Base-by-base conservation (phyloP, 1,140 invertebrate genomes). In the Scylla paramamosain region DNA sequence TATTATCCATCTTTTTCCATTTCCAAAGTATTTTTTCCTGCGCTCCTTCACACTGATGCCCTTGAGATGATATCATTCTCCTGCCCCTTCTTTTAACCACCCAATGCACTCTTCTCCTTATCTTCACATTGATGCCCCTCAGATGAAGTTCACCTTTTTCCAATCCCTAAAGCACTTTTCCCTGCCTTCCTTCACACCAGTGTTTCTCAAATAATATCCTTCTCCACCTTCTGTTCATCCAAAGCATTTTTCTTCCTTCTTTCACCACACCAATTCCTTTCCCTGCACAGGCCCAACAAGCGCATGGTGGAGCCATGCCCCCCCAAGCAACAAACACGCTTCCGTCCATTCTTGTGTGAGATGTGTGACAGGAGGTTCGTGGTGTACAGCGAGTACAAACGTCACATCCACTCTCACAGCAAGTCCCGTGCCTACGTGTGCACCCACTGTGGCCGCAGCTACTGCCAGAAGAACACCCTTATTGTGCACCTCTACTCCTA, bases 391-490 rank as follows among this genome's bases (percentile, higher is more conserved):
- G 93, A 94, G 83, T 94, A 91, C 82, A 91, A 84, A 45, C 93
- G 93, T 20, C 93, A 94, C 93, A 46, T 94, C 39, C 91, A 91
- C 82, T 94, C 93, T 25, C 93, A 94, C 93, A 83, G 29, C 39
- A 94, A 94, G 93, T 84, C 88, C 32, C 93, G 93, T 25, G 52
- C 93, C 25, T 94, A 91, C 28, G 67, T 94, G 10, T 91, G 93
- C 39, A 82, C 93, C 6, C 87, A 94, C 89, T 94, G 93, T 94
- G 93, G 93, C 20, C 67, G 93, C 25, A 48, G 93, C 39, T 94
- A 91, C 88, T 94, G 93, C 93, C 93, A 94, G 93, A 94, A 94
- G 39, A 94, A 91, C 32, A 94, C 93, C 39, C 89, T 94, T 67
- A 94, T 94, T 32, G 93, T 94, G 28, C 93, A 94, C 32, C 87